A percentile compares a stretch with the other conserved stretches of the same genome.
Conservation (phyloP, 2,797 vertebrate species). For the Lutjanus argentimaculatus region DNA sequence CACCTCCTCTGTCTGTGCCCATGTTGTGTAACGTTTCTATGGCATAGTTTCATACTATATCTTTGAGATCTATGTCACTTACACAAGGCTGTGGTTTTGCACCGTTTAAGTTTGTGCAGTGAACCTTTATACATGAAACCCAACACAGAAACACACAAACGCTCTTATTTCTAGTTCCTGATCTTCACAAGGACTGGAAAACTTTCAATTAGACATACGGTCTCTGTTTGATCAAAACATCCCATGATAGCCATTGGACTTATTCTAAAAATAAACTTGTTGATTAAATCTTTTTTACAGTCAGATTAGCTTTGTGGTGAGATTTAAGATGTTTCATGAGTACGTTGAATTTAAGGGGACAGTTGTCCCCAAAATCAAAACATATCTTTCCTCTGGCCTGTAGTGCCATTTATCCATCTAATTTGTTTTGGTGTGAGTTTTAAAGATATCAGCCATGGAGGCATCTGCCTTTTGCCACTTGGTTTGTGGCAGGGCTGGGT, state of each 20-base stretch:
- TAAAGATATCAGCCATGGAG: too few relatives aligned
- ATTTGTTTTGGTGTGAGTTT: too few relatives aligned
- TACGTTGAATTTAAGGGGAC: neutral
- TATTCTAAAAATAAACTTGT: neutral
- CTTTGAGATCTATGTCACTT: slow-evolving; percentile 39
- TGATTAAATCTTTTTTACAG: neutral
- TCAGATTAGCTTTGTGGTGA: neutral
- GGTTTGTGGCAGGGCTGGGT: too few relatives aligned
- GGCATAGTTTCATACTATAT: slow-evolving; percentile 33
- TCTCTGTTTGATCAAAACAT: neutral
- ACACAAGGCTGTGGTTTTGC: neutral
- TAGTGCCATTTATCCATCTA: too few relatives aligned
- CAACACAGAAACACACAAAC: neutral
- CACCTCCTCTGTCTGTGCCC: slow-evolving; percentile 16
- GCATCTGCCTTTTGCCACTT: too few relatives aligned
- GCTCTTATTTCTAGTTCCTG: too few relatives aligned
- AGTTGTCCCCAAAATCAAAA: too few relatives aligned
- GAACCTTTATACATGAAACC: slow-evolving; percentile 4
- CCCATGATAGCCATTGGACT: too few relatives aligned
- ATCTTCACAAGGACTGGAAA: too few relatives aligned
- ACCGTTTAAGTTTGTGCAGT: neutral
- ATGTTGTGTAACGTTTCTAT: slow-evolving; percentile 4
- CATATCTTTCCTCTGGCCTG: too few relatives aligned
- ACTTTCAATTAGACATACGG: neutral
- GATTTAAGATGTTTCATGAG: neutral